Base-by-base conservation (phyloP, 1,140 invertebrate genomes). In the Palaemon carinicauda region DNA sequence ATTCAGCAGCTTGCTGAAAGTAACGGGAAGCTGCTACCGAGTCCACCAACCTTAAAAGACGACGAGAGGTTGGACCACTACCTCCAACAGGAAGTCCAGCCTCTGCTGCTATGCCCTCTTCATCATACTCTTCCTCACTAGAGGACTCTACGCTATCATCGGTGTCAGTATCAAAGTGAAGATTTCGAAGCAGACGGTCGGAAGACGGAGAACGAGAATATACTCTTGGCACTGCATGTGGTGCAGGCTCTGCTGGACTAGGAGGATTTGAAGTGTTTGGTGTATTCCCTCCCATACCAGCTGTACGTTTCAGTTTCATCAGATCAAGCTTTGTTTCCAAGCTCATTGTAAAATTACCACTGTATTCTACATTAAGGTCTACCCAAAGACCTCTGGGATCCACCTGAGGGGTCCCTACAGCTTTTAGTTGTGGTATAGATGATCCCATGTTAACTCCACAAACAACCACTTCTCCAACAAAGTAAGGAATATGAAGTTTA, bases 281-380 rank as follows among this genome's bases (percentile, higher is more conserved):
- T 50, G 27, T 69, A 54, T 24, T 80, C 33, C 56, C 78, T 65
- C 53, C 60, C 69, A 74, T 29, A 17, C 77, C 84, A 21, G 80
- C 53, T 17, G 69, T 79, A n/a, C 82, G 74, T 79, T 93, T 93
- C 12, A 99, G 92, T 90, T 97, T 98, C 94, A 99, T 95, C 53
- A 99, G 92, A 92, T 99, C 99, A 33, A 99, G 92, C 91, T 98
- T 97, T 0, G 98, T 99, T 90, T 97, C 96, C n/a, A 99, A 94
- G 1, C 96, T 97, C 93, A 99, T 96, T 81, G 95, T 94, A 41
- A 97, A 94, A 75, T 94, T 94, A 51, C 98, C 98, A 89, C 96
- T 94, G 92, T 99, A 99, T 14, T 94, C 94, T 60, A 99, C 92
- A 90, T 98, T 96, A 17, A 98, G 92, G 92, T 99, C 96, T 4